Evolutionary conservation across 1,140 invertebrate genomes (phyloP).

Genomic region (Matsumurasca onukii): DNA sequence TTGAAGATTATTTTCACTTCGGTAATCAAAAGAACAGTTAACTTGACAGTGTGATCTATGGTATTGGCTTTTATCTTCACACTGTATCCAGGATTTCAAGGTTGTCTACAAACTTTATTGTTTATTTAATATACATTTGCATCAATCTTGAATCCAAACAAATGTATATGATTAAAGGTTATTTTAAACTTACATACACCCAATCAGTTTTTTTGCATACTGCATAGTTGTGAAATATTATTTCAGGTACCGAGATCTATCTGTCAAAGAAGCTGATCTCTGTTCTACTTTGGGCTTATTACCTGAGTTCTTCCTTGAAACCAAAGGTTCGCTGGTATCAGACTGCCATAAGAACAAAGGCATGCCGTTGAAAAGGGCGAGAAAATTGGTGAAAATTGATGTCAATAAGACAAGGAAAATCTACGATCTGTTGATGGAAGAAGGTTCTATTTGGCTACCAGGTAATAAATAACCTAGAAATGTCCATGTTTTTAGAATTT

Average conservation of each 20-base stretch:
- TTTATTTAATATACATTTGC: not conserved
- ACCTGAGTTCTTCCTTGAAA: not conserved
- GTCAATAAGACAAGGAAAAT: slow-evolving; percentile 21
- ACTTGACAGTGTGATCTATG: not conserved
- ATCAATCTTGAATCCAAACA: not conserved
- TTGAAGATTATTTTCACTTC: no score
- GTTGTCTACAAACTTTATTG: not conserved
- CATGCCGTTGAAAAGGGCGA: not conserved
- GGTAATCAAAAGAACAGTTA: no score
- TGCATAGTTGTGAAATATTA: not conserved
- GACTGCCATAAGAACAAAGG: slow-evolving; percentile 13
- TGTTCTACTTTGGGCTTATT: not conserved
- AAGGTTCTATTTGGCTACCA: slow-evolving; percentile 8
- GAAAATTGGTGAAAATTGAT: slow-evolving; percentile 19
- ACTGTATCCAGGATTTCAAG: not conserved
- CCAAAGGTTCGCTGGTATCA: not conserved
- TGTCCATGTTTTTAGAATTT: no score
- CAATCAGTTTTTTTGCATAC: not conserved
- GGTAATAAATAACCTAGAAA: not conserved
- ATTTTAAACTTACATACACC: not conserved
- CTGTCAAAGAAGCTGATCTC: not conserved
- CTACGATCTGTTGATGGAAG: not conserved
- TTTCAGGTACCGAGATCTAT: slow-evolving; percentile 8
- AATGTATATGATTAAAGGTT: not conserved
- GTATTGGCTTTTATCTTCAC: not conserved